These are phyloP conservation scores for Alentia gelatinosa DNA, from an alignment of 2,888 invertebrate genomes.

Conservation along the genomic window DNA sequence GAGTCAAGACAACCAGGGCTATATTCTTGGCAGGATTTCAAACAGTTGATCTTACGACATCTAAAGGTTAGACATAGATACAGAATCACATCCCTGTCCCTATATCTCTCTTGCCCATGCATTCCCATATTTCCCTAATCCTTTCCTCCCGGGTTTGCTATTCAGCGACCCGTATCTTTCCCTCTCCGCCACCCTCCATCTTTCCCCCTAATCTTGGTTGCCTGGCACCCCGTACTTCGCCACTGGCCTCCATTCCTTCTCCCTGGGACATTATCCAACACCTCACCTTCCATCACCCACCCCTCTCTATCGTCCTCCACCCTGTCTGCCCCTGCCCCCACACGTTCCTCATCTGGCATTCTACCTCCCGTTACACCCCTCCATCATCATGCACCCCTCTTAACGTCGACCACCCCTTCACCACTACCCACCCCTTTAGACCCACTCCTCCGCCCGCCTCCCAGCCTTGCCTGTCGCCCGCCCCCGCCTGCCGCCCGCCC, in stretches of 20 bases:
- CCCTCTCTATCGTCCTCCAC: not conserved
- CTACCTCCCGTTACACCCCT: not conserved
- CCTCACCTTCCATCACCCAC: not conserved
- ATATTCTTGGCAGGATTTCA: no score
- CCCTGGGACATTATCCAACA: not conserved
- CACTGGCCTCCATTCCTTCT: not conserved
- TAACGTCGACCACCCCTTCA: not conserved
- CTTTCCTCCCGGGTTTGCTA: not conserved
- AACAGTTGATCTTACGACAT: no score
- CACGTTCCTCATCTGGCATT: not conserved
- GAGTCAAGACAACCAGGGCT: no score
- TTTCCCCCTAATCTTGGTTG: not conserved
- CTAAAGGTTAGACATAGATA: no score
- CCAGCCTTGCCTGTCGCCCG: not conserved
- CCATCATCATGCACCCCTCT: not conserved
- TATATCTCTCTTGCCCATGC: no score
- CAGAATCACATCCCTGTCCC: no score
- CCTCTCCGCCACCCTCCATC: not conserved
- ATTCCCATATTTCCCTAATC: not conserved
- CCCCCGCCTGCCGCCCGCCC: not conserved
- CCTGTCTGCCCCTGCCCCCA: not conserved
- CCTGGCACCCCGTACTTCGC: not conserved
- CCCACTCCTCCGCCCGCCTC: not conserved
- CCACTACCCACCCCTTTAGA: not conserved
- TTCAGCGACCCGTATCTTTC: not conserved